phyloP scores from a whole-genome alignment of 2,888 invertebrate species.

The Clostera curtula region DNA sequence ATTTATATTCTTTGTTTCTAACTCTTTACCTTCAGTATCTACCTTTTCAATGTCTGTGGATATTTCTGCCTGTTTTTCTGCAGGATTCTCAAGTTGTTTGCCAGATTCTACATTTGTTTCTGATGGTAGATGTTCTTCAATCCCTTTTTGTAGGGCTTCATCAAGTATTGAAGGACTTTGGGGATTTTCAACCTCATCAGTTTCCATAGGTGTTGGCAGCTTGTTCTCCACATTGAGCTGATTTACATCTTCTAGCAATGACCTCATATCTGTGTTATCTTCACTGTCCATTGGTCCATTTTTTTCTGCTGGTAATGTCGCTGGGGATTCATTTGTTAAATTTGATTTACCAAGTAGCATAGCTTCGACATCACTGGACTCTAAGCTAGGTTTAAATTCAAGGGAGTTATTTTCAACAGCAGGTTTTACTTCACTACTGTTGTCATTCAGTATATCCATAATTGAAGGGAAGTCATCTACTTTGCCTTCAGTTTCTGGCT shows the following conservation, averaged over 20 bases:
- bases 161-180: conserved; percentile 62
- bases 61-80: conserved; percentile 3
- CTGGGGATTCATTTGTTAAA: conserved; percentile 19
- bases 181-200: conserved; percentile 41
- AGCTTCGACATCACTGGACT: conserved; percentile 65
- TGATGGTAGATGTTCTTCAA: conserved; percentile 47
- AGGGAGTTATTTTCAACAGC: conserved; percentile 34
- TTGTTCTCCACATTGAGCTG: conserved; percentile 25
- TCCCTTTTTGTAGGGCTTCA: conserved; percentile 50
- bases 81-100: conserved; percentile 3
- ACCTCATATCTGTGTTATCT: conserved; percentile 37
- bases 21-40: conserved; percentile 7
- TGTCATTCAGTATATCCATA: conserved; percentile 62
- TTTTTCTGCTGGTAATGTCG: too few species aligned
- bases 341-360: conserved; percentile 56
- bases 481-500: conserved; percentile 38
- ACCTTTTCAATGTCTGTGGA: conserved; percentile 1
- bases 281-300: conserved; percentile 49
- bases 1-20: conserved; percentile 16
- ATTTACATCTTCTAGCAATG: conserved; percentile 39
- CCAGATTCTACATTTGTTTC: conserved; percentile 10
- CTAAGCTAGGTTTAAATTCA: conserved; percentile 44
- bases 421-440: conserved; percentile 32
- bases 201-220: conserved; percentile 15
- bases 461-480: conserved; percentile 68